Conservation (phyloP, 2,113 vertebrate species). For the Cariama cristata region DNA sequence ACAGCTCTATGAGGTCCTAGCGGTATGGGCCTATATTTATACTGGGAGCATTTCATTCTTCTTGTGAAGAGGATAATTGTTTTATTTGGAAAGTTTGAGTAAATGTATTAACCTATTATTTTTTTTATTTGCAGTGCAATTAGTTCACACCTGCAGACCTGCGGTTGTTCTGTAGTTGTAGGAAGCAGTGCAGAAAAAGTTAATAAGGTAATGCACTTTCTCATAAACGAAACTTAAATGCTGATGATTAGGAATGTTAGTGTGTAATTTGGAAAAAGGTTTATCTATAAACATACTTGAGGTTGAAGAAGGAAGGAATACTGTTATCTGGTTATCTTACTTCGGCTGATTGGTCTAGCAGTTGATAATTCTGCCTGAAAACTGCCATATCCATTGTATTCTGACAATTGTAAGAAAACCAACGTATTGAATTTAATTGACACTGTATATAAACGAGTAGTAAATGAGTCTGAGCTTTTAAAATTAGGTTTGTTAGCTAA, state of each 20-base stretch:
- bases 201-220: slow-evolving; percentile 87
- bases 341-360: not conserved
- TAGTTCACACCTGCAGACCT: slow-evolving; percentile 97
- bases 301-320: not conserved
- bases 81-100: not conserved
- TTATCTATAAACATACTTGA: not conserved
- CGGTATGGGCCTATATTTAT: not conserved
- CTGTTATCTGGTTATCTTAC: not conserved
- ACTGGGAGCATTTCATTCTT: not conserved
- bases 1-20: not conserved
- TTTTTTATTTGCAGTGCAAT: slow-evolving; percentile 84
- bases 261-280: not conserved
- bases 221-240: not conserved
- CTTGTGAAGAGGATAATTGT: not conserved
- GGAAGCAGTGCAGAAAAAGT: slow-evolving; percentile 97
- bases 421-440: not conserved
- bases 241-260: not conserved
- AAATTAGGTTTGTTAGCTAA: not conserved
- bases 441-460: not conserved
- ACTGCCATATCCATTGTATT: not conserved
- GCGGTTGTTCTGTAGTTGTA: slow-evolving; percentile 95
- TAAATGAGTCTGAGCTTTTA: not conserved
- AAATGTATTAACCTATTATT: not conserved
- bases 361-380: not conserved
- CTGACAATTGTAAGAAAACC: not conserved